Base-by-base conservation (phyloP, 2,113 vertebrate genomes). In the Amblyopsis rosae region DNA sequence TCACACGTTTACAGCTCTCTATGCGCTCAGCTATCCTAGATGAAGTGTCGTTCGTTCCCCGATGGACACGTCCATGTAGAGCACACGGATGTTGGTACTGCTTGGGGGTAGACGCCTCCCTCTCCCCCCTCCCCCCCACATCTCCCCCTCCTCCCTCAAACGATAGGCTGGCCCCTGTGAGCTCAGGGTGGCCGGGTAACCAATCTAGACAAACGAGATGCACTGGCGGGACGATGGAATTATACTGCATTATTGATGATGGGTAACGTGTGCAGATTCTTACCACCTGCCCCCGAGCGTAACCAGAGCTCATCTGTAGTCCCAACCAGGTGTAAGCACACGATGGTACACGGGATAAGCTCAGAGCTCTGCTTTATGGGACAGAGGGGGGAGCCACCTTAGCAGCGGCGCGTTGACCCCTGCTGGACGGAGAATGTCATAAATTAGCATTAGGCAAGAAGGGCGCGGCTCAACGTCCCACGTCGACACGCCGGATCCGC, bases 241-340 rank as follows among this genome's bases (percentile, higher is more conserved):
- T 92, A 94, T 94, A 86, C 70, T 97, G 87, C 89, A 95, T 98
- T 95, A 98, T 99, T 97, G 78, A 99, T 94, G 89, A 89, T 93
- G 87, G 92, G 93, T 88, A 0, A 56, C 54, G 76, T 13, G n/a
- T 91, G 92, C 93, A 92, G 17, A 61, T 91, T 92, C 89, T 88
- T 91, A 91, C 92, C 91, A 92, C 92, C 92, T 92, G 91, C 88
- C 86, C 86, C 74, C 60, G 76, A 26, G 59, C 26, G 95, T 96
- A 98, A 98, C 92, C 80, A 95, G 94, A 95, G 87, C 83, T 86
- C 71, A 78, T 86, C 87, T 76, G 79, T 71, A 57, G 11, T 33
- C 55, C 48, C 46, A 41, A 46, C 56, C 41, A n/a, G 54, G 9
- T 9, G 9, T 41, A 41, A 41, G 15, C n/a, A 15, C 51, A 7